A percentile compares a stretch with the other conserved stretches of the same genome.
Evolutionary conservation across 2,797 vertebrate species (phyloP).

Genomic region (Acestrorhynchus altus): DNA sequence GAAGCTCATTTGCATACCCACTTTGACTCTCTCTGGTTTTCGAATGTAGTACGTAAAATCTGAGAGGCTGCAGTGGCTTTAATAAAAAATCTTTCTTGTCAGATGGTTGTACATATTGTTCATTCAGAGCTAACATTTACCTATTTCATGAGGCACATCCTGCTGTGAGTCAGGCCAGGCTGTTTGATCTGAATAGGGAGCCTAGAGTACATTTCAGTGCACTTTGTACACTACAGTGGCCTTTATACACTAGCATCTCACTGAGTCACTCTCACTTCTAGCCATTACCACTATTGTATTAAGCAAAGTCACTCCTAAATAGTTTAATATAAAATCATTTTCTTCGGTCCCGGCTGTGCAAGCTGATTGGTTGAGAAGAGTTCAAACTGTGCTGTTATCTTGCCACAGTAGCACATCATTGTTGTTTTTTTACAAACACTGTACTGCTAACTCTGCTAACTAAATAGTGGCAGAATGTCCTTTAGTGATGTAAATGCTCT

Average conservation of each 20-base stretch:
- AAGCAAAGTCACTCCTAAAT: not conserved
- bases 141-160: not conserved
- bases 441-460: too few relatives aligned
- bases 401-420: too few relatives aligned
- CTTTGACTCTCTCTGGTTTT: not conserved
- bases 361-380: too few relatives aligned
- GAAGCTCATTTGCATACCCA: conserved; percentile 15
- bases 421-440: too few relatives aligned
- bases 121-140: conserved; percentile 13
- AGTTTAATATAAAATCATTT: too few relatives aligned
- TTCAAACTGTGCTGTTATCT: too few relatives aligned
- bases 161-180: not conserved
- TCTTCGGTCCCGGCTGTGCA: too few relatives aligned
- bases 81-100: not conserved
- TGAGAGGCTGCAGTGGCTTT: not conserved
- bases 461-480: too few relatives aligned
- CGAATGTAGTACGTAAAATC: not conserved
- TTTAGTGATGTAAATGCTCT: too few relatives aligned
- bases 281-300: not conserved
- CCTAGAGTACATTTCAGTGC: not conserved
- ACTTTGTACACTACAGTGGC: not conserved
- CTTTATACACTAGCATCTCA: not conserved
- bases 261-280: not conserved
- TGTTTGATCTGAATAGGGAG: not conserved
- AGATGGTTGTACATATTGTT: not conserved